Evolutionary conservation across 2,797 vertebrate species (phyloP), one percentile per base, ranked within the genome.

Genomic region (Smutsia temminckii): DNA sequence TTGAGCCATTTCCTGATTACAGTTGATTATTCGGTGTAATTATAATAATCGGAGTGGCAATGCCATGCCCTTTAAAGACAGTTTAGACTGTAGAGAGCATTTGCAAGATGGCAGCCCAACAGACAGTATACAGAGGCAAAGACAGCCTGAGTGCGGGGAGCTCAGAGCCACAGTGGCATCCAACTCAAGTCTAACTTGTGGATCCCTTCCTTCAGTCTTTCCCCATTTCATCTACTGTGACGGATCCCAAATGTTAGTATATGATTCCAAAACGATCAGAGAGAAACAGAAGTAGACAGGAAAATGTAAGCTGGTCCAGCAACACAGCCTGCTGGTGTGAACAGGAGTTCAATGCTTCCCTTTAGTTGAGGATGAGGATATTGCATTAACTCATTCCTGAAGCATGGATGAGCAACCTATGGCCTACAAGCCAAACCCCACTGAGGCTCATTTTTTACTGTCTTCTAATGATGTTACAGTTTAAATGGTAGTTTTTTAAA

Each of bases 1-100:
- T 96, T 72, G 32, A 94, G 49, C 42, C 59, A 51, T 91, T 96
- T 51, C 40, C 95, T 94, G 64, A 80, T 95, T 96, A 72, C 55
- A 91, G 77, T 51, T 84, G 68, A 72, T 85, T 88, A 32, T 81
- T 96, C 55, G 18, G 9, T 49, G 32, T 37, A 69, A 11, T 75
- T 69, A 0, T 66, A 63, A 68, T 75, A 63, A 49, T 94, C 46
- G 29, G 20, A 8, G 57, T 40, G 57, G 34, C 42, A 75, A 8
- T 46, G 13, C 25, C 37, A 13, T 53, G 20, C 27, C 92, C 80
- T 49, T n/a, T 40, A 57, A 77, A 77, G 25, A 57, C 27, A 34
- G 17, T 81, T 85, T 87, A 59, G 59, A 78, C 34, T 14, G 1
- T 75, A 37, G 49, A 46, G 27, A 75, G 16, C 49, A 14, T 51